Evolutionary conservation across 1,140 invertebrate genomes (phyloP).

Genomic region (Potamilus streckersoni): DNA sequence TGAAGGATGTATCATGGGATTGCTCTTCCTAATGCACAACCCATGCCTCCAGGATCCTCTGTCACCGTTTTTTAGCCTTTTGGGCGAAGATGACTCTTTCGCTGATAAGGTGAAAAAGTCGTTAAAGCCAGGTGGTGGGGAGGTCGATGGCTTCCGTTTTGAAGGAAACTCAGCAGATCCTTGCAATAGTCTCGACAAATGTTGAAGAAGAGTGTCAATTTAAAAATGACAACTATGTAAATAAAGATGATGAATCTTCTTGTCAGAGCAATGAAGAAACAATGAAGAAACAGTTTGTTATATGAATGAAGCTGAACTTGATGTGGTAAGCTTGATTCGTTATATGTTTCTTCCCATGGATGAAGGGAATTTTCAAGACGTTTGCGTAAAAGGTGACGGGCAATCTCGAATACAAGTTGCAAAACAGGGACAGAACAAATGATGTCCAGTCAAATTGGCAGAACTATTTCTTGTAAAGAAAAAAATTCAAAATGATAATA

Average conservation of each 20-base stretch:
- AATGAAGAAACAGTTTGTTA: conserved; percentile 20
- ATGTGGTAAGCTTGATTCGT: conserved; percentile 35
- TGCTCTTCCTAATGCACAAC: conserved; percentile 43
- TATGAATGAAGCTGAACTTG: conserved; percentile 35
- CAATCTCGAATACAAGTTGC: no score
- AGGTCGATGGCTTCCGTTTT: conserved; percentile 27
- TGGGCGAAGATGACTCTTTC: conserved; percentile 16
- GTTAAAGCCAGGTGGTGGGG: conserved; percentile 17
- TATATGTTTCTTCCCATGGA: no score
- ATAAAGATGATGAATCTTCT: conserved; percentile 25
- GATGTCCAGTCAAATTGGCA: no score
- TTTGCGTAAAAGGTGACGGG: no score
- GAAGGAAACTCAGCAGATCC: no score
- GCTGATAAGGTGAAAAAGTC: conserved; percentile 29
- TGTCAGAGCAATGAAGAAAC: conserved; percentile 13
- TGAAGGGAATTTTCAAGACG: no score
- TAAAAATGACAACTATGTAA: conserved; percentile 15
- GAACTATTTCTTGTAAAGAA: no score
- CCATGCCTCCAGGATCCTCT: conserved; percentile 38
- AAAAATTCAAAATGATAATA: no score
- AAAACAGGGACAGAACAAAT: no score
- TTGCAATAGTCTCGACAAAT: no score
- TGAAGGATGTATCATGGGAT: conserved; percentile 34
- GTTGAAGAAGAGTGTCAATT: conserved; percentile 24
- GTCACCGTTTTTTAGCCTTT: conserved; percentile 32